Percentiles rank a stretch among this genome's conserved stretches.
These are phyloP conservation scores for Steinernema hermaphroditum DNA, from an alignment of 2,888 invertebrate species.

Conservation along the genomic window DNA sequence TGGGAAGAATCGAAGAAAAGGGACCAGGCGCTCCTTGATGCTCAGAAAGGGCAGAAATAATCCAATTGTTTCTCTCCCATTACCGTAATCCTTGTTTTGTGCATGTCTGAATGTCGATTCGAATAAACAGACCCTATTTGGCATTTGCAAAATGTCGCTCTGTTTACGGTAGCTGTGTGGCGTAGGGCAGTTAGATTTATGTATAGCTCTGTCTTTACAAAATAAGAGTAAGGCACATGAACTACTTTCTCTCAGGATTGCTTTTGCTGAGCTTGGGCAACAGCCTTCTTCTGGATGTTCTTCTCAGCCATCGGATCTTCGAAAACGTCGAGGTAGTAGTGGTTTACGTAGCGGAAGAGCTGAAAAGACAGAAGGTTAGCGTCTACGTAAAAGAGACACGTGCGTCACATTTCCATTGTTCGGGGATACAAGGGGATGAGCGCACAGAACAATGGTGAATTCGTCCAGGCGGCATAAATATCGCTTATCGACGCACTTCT, in stretches of 20 bases:
- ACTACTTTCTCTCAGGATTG: not conserved
- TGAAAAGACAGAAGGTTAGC: slow-evolving; percentile 39
- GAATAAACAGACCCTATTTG: no score
- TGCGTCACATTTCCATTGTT: no score
- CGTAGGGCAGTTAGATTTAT: slow-evolving; percentile 3
- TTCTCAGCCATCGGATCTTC: slow-evolving; percentile 54
- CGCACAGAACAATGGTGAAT: no score
- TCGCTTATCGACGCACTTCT: no score
- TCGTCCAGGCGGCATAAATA: no score
- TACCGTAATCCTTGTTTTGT: no score
- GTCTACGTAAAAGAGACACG: no score
- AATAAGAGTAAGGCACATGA: not conserved
- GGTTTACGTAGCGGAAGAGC: slow-evolving; percentile 56
- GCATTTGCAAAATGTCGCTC: no score
- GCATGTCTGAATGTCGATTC: no score
- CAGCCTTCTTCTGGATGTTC: slow-evolving; percentile 6
- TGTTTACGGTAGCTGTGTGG: no score
- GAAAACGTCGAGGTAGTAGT: slow-evolving; percentile 57
- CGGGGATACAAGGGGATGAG: no score
- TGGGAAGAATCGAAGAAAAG: not conserved
- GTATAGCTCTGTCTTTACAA: not conserved
- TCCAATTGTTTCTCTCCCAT: no score
- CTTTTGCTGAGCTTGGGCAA: not conserved
- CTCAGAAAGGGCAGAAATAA: not conserved
- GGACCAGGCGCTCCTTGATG: not conserved